A percentile compares a stretch with the other conserved stretches of the same genome.
Conservation (phyloP, 2,797 vertebrate genomes). For the Gallinago nigripennis region DNA sequence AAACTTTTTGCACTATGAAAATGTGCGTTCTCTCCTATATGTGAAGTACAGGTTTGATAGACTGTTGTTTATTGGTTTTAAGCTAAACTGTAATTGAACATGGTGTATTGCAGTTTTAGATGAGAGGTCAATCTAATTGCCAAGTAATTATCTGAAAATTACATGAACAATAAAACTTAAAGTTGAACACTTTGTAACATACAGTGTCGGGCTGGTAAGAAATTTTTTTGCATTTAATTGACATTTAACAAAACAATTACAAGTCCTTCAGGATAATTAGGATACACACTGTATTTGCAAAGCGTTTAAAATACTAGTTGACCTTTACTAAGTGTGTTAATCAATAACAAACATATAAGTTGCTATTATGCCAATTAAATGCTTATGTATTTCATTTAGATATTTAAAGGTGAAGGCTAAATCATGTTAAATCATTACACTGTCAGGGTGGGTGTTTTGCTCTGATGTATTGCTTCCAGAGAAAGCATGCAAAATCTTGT, state of each 20-base stretch:
- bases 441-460: not conserved
- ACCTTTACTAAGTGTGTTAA: conserved; percentile 65
- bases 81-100: not conserved
- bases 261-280: conserved; percentile 55
- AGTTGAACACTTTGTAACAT: conserved; percentile 1
- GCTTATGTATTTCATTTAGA: not conserved
- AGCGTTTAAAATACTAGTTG: conserved; percentile 55
- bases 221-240: conserved; percentile 66
- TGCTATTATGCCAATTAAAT: conserved; percentile 52
- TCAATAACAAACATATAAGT: conserved; percentile 61
- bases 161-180: conserved; percentile 22
- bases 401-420: conserved; percentile 43
- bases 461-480: not conserved
- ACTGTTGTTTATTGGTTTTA: not conserved
- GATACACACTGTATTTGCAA: conserved; percentile 44
- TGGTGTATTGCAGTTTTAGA: not conserved
- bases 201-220: not conserved
- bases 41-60: not conserved
- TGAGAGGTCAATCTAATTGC: conserved; percentile 42
- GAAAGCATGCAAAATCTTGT: not conserved
- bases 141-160: conserved; percentile 54
- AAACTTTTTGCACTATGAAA: not conserved
- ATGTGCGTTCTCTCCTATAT: not conserved
- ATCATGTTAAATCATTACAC: conserved; percentile 3
- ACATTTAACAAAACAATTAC: conserved; percentile 70